Evolutionary conservation across 2,888 invertebrate genomes (phyloP).

Genomic region (Sminthurinus aureus): DNA sequence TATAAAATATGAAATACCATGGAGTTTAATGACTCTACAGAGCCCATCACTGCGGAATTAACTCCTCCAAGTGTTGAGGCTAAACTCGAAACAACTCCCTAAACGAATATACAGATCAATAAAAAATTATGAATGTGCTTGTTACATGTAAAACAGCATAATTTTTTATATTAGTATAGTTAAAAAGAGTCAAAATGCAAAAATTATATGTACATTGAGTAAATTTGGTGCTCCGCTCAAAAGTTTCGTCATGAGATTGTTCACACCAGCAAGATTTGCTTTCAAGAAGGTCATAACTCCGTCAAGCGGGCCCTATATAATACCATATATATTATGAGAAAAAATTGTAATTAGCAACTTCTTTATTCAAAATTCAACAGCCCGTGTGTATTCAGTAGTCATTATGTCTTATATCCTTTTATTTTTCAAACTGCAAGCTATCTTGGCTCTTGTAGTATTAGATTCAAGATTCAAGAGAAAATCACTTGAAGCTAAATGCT

Average conservation of each 20-base stretch:
- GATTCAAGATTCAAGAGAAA: too few relatives aligned
- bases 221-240: slow-evolving; percentile 52
- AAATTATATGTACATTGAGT: slow-evolving; percentile 42
- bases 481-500: too few relatives aligned
- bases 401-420: too few relatives aligned
- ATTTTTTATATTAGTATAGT: background rate
- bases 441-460: too few relatives aligned
- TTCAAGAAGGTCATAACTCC: slow-evolving; percentile 50
- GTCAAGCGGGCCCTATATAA: slow-evolving; percentile 38
- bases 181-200: background rate
- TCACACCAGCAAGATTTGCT: slow-evolving; percentile 51
- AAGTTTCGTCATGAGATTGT: slow-evolving; percentile 44
- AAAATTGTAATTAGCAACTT: too few relatives aligned
- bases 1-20: slow-evolving; percentile 3
- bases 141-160: background rate
- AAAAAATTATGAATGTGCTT: too few relatives aligned
- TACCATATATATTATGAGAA: too few relatives aligned
- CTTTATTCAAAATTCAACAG: too few relatives aligned
- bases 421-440: too few relatives aligned
- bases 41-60: slow-evolving; percentile 49
- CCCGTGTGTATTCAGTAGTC: too few relatives aligned
- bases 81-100: slow-evolving; percentile 56
- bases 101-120: slow-evolving; percentile 10
- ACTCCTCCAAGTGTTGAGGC: slow-evolving; percentile 51
- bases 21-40: slow-evolving; percentile 14